phyloP scores from a whole-genome alignment of 2,888 invertebrate genomes.

The Odontocerum albicorne region DNA sequence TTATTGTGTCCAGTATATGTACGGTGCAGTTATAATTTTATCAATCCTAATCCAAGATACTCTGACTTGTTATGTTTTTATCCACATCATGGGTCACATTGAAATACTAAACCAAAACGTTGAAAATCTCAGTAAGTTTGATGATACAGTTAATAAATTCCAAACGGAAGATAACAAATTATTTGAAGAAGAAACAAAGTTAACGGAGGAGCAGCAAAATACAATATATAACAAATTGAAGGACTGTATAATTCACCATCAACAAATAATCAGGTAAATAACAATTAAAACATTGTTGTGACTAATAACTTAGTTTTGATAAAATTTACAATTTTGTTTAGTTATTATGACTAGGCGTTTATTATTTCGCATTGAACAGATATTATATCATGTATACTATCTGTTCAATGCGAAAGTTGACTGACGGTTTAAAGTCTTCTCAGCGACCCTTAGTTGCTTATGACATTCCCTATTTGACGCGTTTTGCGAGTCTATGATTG shows the following conservation, averaged over 20 bases:
- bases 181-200: conserved; percentile 6
- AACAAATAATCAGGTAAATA: conserved; percentile 15
- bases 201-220: not conserved
- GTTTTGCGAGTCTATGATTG: no score
- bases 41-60: conserved; percentile 10
- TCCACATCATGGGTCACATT: conserved; percentile 5
- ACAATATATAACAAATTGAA: conserved; percentile 11
- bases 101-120: conserved; percentile 6
- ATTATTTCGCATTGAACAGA: no score
- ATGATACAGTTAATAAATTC: not conserved
- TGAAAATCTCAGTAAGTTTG: not conserved
- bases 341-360: no score
- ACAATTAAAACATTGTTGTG: no score
- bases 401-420: no score
- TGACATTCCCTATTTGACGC: no score
- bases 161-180: not conserved
- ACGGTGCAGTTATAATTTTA: conserved; percentile 9
- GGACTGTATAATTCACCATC: conserved; percentile 13
- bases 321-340: no score
- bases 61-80: conserved; percentile 2
- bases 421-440: no score
- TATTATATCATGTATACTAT: no score
- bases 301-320: no score
- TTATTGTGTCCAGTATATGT: conserved; percentile 4
- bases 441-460: no score